Evolutionary conservation across 1,140 invertebrate genomes (phyloP), one percentile per base, ranked within the genome.

Genomic region (Chymomyza costata): DNA sequence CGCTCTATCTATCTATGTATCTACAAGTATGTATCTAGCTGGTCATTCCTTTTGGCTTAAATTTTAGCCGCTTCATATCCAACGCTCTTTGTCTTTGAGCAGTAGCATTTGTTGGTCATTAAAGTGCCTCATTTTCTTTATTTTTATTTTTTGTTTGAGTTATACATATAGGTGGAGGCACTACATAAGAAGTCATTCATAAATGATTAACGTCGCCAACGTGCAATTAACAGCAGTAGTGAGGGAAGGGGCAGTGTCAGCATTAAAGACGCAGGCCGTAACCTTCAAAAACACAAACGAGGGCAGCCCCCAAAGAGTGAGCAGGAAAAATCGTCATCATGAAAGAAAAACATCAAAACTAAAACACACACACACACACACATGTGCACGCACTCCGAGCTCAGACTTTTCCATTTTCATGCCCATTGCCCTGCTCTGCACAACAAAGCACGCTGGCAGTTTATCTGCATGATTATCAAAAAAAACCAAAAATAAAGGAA

Each of bases 161-260:
- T 25, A 25, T 8, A 8, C 8, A 50, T 41, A 46, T 57, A 46
- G 53, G 35, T 51, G 49, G 30, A 37, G 34, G 56, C 37, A 13
- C 21, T 39, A 11, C 37, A 50, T 38, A 56, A 52, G 46, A 52
- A 65, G 38, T 65, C 73, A 71, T 80, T 80, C 66, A 71, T 66
- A 78, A 71, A 64, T 78, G 71, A 80, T 80, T 66, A 70, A 78
- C 71, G 55, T 65, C 32, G 31, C 51, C 59, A 51, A 69, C 41
- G 57, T 49, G 45, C 35, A 67, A 54, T 34, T 70, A 76, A 78
- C 66, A 25, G 21, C 21, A 25, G 3, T 25, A 8, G n/a, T n/a
- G n/a, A n/a, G n/a, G n/a, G n/a, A n/a, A n/a, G n/a, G n/a, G n/a
- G n/a, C n/a, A n/a, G n/a, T n/a, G n/a, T n/a, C n/a, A n/a, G n/a